Evolutionary conservation across 2,113 vertebrate species (phyloP).

Genomic region (Trinectes maculatus): DNA sequence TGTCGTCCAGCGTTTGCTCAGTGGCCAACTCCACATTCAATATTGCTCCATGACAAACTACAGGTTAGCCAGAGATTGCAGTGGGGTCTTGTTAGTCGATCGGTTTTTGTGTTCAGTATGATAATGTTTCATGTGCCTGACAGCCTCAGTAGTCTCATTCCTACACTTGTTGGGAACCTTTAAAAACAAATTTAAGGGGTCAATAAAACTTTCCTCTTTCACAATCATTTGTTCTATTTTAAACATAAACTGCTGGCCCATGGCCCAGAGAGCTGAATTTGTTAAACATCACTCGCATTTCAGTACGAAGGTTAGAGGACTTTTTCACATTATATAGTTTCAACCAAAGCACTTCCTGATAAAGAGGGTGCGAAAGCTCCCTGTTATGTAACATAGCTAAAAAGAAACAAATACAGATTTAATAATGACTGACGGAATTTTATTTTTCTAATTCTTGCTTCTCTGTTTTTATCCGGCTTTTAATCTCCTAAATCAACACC

Average conservation of each 20-base stretch:
- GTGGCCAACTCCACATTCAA: neutral
- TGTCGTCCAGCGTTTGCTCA: no score
- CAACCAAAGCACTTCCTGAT: neutral
- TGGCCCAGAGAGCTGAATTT: constrained; percentile 34
- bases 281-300: constrained; percentile 28
- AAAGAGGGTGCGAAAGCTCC: constrained; percentile 20
- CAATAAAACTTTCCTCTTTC: neutral
- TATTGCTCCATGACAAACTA: neutral
- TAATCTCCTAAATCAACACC: neutral
- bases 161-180: no score
- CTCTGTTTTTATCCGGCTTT: no score
- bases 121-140: no score
- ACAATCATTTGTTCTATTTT: constrained; percentile 8
- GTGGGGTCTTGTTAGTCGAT: neutral
- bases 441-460: neutral
- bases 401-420: no score
- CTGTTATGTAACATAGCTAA: constrained; percentile 12
- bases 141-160: no score
- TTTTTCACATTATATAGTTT: constrained; percentile 22
- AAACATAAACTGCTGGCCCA: constrained; percentile 14
- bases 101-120: neutral
- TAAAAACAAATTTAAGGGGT: no score
- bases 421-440: neutral
- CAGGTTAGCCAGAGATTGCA: neutral
- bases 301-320: constrained; percentile 5